Conservation (phyloP, 1,140 invertebrate species). For the Trachelipus rathkii region DNA sequence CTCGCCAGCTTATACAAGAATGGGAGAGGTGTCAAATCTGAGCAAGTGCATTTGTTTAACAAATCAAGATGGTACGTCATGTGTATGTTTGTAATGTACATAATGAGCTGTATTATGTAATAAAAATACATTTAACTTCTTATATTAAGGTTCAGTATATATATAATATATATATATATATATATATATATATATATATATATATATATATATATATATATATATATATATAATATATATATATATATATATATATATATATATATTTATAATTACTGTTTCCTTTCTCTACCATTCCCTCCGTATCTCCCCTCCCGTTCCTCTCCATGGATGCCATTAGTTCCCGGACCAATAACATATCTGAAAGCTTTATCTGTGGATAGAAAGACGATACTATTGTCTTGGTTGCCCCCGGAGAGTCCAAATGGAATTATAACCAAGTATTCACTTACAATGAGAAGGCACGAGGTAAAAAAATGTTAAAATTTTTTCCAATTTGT, state of each 20-base stretch:
- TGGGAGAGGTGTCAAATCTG: not conserved
- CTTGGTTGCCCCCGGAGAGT: conserved; percentile 70
- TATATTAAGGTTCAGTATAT: no score
- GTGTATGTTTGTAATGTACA: no score
- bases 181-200: conserved; percentile 14
- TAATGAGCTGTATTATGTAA: no score
- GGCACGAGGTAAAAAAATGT: conserved; percentile 61
- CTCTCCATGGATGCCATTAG: conserved; percentile 52
- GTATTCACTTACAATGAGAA: conserved; percentile 72
- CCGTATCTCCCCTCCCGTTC: not conserved
- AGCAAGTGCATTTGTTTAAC: not conserved
- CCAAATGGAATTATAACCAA: conserved; percentile 68
- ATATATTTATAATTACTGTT: not conserved
- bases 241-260: conserved; percentile 21
- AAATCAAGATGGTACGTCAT: not conserved
- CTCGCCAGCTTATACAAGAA: not conserved
- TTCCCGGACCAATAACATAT: conserved; percentile 75
- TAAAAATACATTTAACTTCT: no score
- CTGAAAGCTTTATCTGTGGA: conserved; percentile 81
- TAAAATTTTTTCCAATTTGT: not conserved
- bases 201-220: conserved; percentile 9
- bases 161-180: not conserved
- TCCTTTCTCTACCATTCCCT: no score
- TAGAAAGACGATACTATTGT: conserved; percentile 74
- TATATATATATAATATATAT: conserved; percentile 11